These are phyloP conservation scores for Bostrychus sinensis DNA, from an alignment of 2,113 vertebrate genomes.

Conservation along the genomic window DNA sequence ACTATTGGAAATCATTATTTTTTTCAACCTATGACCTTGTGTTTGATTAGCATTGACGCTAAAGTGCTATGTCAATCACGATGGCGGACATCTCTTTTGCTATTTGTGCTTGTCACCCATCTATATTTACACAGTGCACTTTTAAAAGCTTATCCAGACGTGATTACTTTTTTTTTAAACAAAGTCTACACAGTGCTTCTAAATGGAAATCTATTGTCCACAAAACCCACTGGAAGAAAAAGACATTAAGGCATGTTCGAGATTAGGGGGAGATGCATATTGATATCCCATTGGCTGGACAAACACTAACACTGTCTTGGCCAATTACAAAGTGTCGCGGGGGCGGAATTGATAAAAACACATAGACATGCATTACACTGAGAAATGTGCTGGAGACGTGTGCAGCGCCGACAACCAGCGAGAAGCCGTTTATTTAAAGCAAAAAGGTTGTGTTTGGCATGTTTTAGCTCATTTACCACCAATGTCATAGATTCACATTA, in stretches of 20 bases:
- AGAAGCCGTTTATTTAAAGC: constrained; percentile 19
- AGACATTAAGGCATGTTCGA: neutral
- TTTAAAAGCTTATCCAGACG: neutral
- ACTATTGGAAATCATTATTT: constrained; percentile 18
- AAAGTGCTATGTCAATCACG: constrained; percentile 29
- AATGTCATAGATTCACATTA: neutral
- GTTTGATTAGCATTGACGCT: constrained; percentile 45
- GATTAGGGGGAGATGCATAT: constrained; percentile 21
- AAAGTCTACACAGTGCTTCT: neutral
- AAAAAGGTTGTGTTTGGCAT: constrained; percentile 1
- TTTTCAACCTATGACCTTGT: constrained; percentile 48
- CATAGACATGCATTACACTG: neutral
- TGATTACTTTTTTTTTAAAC: neutral
- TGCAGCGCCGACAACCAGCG: neutral
- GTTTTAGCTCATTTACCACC: constrained; percentile 1
- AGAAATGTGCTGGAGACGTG: constrained; percentile 25
- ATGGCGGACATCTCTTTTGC: neutral
- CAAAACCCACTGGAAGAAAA: neutral
- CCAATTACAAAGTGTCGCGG: constrained; percentile 23
- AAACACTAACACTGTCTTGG: constrained; percentile 14
- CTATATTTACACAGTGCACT: neutral
- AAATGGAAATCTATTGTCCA: neutral
- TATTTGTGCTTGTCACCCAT: neutral
- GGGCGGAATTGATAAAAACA: constrained; percentile 21
- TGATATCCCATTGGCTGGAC: constrained; percentile 8